A percentile compares a stretch with the other conserved stretches of the same genome.
Evolutionary conservation across 2,797 vertebrate genomes (phyloP).

Genomic region (Hyperoplus immaculatus): DNA sequence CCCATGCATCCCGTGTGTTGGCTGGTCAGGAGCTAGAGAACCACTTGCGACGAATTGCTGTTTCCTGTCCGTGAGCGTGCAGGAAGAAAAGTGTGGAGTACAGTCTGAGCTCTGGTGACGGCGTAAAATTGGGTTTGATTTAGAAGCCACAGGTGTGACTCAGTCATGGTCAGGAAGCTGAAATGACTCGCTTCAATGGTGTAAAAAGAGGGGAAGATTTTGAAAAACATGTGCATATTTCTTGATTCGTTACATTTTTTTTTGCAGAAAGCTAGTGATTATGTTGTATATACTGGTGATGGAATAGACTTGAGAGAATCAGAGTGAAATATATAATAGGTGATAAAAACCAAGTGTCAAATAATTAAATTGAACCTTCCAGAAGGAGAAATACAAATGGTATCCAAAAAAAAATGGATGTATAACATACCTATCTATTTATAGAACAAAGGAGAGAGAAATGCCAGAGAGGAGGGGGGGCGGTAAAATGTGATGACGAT

Average conservation of each 20-base stretch:
- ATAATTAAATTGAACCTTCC: too few relatives aligned
- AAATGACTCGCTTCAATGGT: constrained; percentile 10
- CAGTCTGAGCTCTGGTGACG: constrained; percentile 1
- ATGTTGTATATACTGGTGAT: neutral
- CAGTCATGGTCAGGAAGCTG: constrained; percentile 19
- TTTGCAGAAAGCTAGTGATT: constrained; percentile 1
- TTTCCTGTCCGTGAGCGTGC: constrained; percentile 35
- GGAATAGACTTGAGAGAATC: constrained; percentile 10
- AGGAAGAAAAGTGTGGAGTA: constrained; percentile 6
- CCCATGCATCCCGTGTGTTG: neutral
- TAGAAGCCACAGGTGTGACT: constrained; percentile 28
- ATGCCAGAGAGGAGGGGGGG: constrained; percentile 14
- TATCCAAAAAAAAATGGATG: neutral
- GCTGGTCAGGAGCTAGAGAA: constrained; percentile 55
- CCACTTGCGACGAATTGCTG: constrained; percentile 40
- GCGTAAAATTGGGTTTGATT: constrained; percentile 27
- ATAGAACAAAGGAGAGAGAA: constrained; percentile 13
- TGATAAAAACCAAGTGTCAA: too few relatives aligned
- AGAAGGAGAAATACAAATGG: too few relatives aligned
- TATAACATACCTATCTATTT: too few relatives aligned
- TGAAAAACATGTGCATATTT: neutral
- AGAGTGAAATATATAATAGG: constrained; percentile 15
- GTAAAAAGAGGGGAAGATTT: neutral
- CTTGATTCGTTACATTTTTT: neutral
- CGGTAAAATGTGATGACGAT: constrained; percentile 41